Base-by-base conservation (phyloP, 2,113 vertebrate genomes). In the Myiozetetes cayanensis region DNA sequence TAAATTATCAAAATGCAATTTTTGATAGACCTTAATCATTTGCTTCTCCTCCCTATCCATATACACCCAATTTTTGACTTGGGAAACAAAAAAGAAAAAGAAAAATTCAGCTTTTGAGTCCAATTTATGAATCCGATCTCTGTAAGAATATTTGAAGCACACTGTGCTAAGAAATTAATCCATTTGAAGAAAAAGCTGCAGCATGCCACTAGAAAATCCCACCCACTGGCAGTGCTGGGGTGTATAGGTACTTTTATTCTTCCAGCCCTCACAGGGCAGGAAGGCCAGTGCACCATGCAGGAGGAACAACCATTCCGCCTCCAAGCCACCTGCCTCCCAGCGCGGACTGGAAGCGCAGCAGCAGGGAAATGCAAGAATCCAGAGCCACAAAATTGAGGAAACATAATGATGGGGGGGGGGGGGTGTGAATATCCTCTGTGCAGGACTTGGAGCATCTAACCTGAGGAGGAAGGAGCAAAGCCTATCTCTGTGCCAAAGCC, bases 351-450 rank as follows among this genome's bases (percentile, higher is more conserved):
- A 62, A 71, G 59, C 0, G 2, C 58, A 39, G 71, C 49, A 50
- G 50, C 44, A 46, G 25, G 35, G n/a, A 82, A 79, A 73, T 4
- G 2, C 66, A 12, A 44, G 46, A 50, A 94, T 41, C 72, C 70
- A 10, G 21, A 91, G 16, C 23, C 75, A 55, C 2, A 2, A 53
- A 49, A 85, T 33, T 17, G 55, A 86, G 49, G 50, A 63, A 92
- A 92, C 5, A 4, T 0, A 74, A 43, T 5, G 30, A 72, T 41
- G 1, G 2, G 30, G 14, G 1, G 37, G 37, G 37, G 37, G 37
- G 8, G 37, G 8, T 37, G 37, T 37, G 30, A 7, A 27, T 43
- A 43, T 30, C 25, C 49, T 68, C 65, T 4, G 16, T 56, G 44
- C 35, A 55, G 46, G 49, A 53, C 50, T 53, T 25, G 2, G n/a